Base-by-base conservation (phyloP, 1,140 invertebrate species). In the Camponotus vicinus region DNA sequence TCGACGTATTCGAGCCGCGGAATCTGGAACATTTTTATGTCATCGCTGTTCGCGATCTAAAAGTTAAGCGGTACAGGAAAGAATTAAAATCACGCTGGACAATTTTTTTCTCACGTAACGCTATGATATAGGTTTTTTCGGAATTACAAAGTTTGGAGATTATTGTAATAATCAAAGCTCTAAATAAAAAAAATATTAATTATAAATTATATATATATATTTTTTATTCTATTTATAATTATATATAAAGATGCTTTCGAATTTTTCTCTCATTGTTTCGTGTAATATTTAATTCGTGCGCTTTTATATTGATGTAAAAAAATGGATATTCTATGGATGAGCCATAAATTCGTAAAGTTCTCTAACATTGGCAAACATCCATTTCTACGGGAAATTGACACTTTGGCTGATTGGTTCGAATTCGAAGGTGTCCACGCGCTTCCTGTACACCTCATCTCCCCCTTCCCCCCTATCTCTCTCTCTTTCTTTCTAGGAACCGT, bases 301-400 rank as follows among this genome's bases (percentile, higher is more conserved):
- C 21, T 52, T 52, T 3, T 18, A 49, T 45, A 15, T 11, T 13
- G 37, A 11, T 69, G 40, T 52, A n/a, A 7, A 34, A 73, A 61
- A 71, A 15, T 52, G 15, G 37, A 21, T 7, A n/a, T 37, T n/a
- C 6, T 9, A 13, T 42, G 18, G 42, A 13, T 18, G 3, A 11
- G 40, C 9, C 34, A 1, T 11, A 71, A 71, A 8, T 55, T 52
- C 8, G 45, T 49, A 45, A 42, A 21, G 27, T 61, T 49, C 40
- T 37, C 1, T 27, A 42, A 32, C 3, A 3, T 13, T 34, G 57
- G 3, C n/a, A 73, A 73, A 73, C 18, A 40, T 61, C 7, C 69
- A 55, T 42, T 82, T 82, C 11, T 42, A 42, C 69, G n/a, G 69
- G 79, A 73, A 73, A 83, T 73, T 73, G 79, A 63, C 69, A 83